These are phyloP conservation scores for Saxidomus purpurata DNA, from an alignment of 1,140 invertebrate species.

Conservation along the genomic window DNA sequence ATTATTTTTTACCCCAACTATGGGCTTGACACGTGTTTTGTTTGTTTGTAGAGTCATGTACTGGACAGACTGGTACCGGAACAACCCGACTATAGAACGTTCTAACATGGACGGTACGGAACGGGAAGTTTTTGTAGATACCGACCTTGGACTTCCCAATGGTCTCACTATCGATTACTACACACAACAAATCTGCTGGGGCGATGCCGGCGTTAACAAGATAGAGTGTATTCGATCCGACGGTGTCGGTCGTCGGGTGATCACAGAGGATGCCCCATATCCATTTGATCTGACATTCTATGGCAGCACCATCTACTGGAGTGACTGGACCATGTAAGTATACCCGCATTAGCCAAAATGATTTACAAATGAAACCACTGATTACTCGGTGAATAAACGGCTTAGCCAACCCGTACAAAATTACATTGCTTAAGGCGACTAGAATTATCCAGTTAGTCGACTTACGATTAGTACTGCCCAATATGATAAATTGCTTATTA, in stretches of 20 bases:
- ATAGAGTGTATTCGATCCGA: slow-evolving; percentile 92
- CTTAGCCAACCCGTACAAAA: no score
- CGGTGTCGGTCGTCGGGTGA: slow-evolving; percentile 89
- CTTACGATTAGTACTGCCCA: no score
- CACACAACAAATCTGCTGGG: slow-evolving; percentile 96
- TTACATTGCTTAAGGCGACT: no score
- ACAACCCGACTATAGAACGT: slow-evolving; percentile 96
- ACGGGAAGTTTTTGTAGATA: slow-evolving; percentile 88
- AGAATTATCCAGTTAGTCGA: no score
- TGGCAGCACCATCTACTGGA: slow-evolving; percentile 96
- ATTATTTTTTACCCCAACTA: no score
- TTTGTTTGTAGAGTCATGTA: slow-evolving; percentile 95
- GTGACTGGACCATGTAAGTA: slow-evolving; percentile 98
- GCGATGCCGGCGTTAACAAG: slow-evolving; percentile 91
- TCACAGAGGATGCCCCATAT: slow-evolving; percentile 93
- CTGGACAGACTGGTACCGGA: slow-evolving; percentile 99
- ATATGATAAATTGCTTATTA: no score
- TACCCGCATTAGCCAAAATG: no score
- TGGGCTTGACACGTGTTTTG: no score
- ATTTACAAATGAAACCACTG: no score
- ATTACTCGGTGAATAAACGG: no score
- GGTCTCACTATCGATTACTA: slow-evolving; percentile 91
- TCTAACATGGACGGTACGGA: slow-evolving; percentile 97
- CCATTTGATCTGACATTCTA: slow-evolving; percentile 96
- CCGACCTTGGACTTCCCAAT: slow-evolving; percentile 89